Evolutionary conservation across 2,113 vertebrate species (phyloP).

Genomic region (Lipotes vexillifer): DNA sequence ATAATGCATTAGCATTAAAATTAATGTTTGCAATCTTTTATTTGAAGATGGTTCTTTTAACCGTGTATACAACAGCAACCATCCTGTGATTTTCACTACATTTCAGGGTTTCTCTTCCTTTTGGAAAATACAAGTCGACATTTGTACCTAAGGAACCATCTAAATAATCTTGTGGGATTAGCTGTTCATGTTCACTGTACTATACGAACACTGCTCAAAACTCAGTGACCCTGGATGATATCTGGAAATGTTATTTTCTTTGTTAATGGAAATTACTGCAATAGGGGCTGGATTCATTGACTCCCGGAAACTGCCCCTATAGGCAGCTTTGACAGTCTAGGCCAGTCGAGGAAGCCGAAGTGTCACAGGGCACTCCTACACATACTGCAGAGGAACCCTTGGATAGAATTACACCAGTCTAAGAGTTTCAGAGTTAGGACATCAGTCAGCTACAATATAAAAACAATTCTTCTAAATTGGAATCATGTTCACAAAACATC

Average conservation of each 20-base stretch:
- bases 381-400: neutral
- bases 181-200: conserved; percentile 18
- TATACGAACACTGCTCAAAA: conserved; percentile 24
- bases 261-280: conserved; percentile 43
- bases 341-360: conserved; percentile 17
- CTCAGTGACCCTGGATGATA: neutral
- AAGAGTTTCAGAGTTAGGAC: conserved; percentile 33
- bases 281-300: neutral
- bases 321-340: conserved; percentile 2
- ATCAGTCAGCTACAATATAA: conserved; percentile 50
- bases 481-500: conserved; percentile 63
- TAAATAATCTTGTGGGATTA: neutral
- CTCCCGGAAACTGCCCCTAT: neutral
- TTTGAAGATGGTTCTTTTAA: neutral
- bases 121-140: neutral
- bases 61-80: neutral
- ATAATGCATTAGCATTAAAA: neutral
- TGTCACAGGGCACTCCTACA: conserved; percentile 12
- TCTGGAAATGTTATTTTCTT: conserved; percentile 43
- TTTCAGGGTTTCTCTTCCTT: conserved; percentile 31
- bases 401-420: conserved; percentile 21
- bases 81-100: conserved; percentile 11
- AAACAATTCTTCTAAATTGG: conserved; percentile 64
- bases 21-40: conserved; percentile 6
- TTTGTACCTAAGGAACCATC: neutral